A percentile compares a stretch with the other conserved stretches of the same genome.
Evolutionary conservation across 2,113 vertebrate genomes (phyloP).

Genomic region (Macaca nemestrina): DNA sequence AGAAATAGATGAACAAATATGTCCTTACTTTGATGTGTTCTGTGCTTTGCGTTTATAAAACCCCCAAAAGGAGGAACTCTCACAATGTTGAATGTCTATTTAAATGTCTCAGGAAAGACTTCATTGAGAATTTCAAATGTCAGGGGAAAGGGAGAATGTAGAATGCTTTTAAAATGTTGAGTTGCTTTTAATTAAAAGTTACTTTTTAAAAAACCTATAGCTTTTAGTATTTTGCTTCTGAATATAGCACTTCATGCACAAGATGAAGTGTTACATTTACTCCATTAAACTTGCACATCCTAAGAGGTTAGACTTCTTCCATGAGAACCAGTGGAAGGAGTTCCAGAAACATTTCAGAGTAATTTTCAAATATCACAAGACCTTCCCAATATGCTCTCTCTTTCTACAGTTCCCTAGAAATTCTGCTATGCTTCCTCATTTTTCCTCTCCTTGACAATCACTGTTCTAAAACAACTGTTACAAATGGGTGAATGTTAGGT

Average conservation of each 20-base stretch:
- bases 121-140: neutral
- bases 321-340: neutral
- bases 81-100: neutral
- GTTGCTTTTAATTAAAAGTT: neutral
- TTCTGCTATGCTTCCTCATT: neutral
- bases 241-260: neutral
- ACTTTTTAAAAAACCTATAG: neutral
- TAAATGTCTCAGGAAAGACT: neutral
- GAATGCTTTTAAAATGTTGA: neutral
- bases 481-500: neutral
- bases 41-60: neutral
- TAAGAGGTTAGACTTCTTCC: neutral
- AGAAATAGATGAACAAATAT: slow-evolving; percentile 2
- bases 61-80: neutral
- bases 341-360: neutral
- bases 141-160: neutral
- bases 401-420: neutral
- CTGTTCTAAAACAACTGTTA: neutral
- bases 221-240: neutral
- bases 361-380: neutral
- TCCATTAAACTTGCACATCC: neutral
- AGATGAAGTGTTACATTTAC: neutral
- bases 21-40: neutral
- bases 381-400: neutral
- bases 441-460: neutral